Evolutionary conservation across 1,140 invertebrate species (phyloP).

Genomic region (Homalodisca vitripennis): DNA sequence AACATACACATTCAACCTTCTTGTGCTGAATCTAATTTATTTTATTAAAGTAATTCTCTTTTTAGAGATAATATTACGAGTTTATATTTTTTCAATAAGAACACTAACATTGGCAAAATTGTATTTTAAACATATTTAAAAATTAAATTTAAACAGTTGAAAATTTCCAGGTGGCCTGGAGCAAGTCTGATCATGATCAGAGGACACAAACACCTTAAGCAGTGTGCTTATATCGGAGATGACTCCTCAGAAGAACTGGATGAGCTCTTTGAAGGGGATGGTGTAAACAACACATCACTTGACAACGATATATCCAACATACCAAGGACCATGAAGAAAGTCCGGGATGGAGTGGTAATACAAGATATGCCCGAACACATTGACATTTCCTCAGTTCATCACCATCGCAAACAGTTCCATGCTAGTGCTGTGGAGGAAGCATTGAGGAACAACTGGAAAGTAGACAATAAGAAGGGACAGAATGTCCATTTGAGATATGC

Average conservation of each 20-base stretch:
- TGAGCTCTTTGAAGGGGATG: constrained; percentile 55
- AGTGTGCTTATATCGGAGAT: constrained; percentile 78
- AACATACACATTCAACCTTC: too few species aligned
- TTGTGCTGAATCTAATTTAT: neutral
- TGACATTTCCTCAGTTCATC: neutral
- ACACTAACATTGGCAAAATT: too few species aligned
- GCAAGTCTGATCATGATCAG: constrained; percentile 71
- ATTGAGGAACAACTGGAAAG: constrained; percentile 11
- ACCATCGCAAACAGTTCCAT: neutral
- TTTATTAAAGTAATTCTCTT: too few species aligned
- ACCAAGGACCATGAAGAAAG: constrained; percentile 39
- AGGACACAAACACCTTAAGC: constrained; percentile 71
- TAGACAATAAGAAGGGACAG: constrained; percentile 20
- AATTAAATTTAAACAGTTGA: constrained; percentile 28
- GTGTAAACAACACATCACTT: constrained; percentile 38
- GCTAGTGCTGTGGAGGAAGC: neutral
- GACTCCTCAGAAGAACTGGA: constrained; percentile 71
- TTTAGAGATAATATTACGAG: too few species aligned
- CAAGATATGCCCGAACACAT: neutral
- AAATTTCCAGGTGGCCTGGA: constrained; percentile 66
- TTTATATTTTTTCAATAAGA: too few species aligned
- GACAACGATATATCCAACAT: constrained; percentile 34
- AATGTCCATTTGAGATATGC: constrained; percentile 16
- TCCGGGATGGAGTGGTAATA: constrained; percentile 16
- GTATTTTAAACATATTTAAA: neutral